Percentiles rank a stretch among this genome's conserved stretches.
phyloP scores from a whole-genome alignment of 2,797 vertebrate genomes.

The Ctenochaetus hawaiiensis region DNA sequence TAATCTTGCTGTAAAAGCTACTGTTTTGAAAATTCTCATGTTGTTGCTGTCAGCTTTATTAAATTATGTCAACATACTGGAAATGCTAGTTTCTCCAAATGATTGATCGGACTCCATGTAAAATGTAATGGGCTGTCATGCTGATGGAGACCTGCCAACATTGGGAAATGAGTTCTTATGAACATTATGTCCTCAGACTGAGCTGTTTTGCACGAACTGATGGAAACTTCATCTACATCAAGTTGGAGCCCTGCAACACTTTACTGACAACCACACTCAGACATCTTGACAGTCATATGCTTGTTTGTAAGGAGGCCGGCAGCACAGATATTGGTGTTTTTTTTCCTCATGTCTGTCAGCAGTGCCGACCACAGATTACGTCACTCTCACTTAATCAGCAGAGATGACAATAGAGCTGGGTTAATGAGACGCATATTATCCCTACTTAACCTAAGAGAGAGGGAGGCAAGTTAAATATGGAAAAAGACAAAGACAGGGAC shows the following conservation, averaged over 20 bases:
- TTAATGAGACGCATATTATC: conserved; percentile 23
- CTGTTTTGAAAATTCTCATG: neutral
- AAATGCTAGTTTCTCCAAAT: neutral
- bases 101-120: neutral
- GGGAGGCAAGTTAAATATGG: neutral
- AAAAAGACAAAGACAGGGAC: neutral
- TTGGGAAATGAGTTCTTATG: neutral
- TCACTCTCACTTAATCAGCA: conserved; percentile 53
- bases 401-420: conserved; percentile 26
- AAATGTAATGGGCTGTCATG: neutral
- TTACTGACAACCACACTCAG: conserved; percentile 29
- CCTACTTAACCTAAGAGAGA: neutral
- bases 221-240: conserved; percentile 15
- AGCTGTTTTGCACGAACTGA: conserved; percentile 5
- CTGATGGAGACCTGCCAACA: neutral
- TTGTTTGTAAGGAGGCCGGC: conserved; percentile 32
- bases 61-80: neutral
- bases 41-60: neutral
- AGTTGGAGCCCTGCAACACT: conserved; percentile 3
- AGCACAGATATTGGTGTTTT: conserved; percentile 24
- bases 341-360: conserved; percentile 57
- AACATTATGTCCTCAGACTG: conserved; percentile 9
- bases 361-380: conserved; percentile 31
- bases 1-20: neutral
- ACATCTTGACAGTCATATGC: conserved; percentile 24